Evolutionary conservation across 2,113 vertebrate genomes (phyloP).

Genomic region (Phyllostomus hastatus): DNA sequence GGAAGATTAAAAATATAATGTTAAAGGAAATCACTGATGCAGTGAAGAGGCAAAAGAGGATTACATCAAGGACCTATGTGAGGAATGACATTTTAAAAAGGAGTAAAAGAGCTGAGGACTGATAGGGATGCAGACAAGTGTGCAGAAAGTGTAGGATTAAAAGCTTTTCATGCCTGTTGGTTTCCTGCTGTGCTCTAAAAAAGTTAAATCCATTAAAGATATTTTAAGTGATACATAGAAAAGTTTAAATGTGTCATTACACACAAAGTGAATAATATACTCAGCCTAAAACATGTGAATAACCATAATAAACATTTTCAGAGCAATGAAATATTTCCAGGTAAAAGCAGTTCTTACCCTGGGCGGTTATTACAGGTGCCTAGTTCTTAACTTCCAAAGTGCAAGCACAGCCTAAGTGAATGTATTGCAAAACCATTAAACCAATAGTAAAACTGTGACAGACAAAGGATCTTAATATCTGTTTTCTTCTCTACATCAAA

Average conservation of each 20-base stretch:
- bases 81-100: not conserved
- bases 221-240: not conserved
- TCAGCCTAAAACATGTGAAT: not conserved
- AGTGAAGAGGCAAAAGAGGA: not conserved
- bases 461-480: not conserved
- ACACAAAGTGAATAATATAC: not conserved
- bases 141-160: not conserved
- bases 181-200: not conserved
- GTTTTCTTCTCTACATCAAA: not conserved
- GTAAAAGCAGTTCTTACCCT: not conserved
- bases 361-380: not conserved
- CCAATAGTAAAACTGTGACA: not conserved
- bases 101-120: not conserved
- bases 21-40: not conserved
- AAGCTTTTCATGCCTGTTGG: not conserved
- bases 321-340: not conserved
- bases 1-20: not conserved
- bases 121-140: not conserved
- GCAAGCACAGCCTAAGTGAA: not conserved
- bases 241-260: not conserved
- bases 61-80: not conserved
- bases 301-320: not conserved
- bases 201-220: not conserved
- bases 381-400: not conserved
- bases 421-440: not conserved